These are phyloP conservation scores for Drosophila grimshawi DNA, from an alignment of 1,140 invertebrate genomes.

Conservation along the genomic window DNA sequence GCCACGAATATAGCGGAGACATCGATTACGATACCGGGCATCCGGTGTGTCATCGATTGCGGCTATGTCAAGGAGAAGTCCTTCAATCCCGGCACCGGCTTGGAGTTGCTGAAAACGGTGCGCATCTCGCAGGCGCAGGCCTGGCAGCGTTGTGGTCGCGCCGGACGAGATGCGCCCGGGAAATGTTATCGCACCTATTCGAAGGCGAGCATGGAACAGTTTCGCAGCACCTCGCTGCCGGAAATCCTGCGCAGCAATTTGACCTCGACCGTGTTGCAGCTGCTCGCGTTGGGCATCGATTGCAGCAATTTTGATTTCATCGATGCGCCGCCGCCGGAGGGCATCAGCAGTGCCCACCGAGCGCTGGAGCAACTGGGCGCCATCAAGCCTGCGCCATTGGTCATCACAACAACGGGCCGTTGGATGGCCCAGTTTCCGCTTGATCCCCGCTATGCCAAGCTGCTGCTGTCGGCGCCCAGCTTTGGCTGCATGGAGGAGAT, in stretches of 20 bases:
- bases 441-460: slow-evolving; percentile 95
- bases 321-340: slow-evolving; percentile 92
- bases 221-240: slow-evolving; percentile 90
- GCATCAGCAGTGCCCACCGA: slow-evolving; percentile 88
- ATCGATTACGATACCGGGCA: slow-evolving; percentile 97
- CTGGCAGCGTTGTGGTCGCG: slow-evolving; percentile 95
- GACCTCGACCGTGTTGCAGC: slow-evolving; percentile 85
- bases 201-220: slow-evolving; percentile 86
- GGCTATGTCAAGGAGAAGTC: slow-evolving; percentile 95
- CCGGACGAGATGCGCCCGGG: slow-evolving; percentile 93
- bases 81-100: slow-evolving; percentile 92
- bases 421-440: slow-evolving; percentile 96
- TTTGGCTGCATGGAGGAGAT: slow-evolving; percentile 93
- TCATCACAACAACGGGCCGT: slow-evolving; percentile 91
- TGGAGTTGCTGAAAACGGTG: slow-evolving; percentile 93
- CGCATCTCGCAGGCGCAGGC: slow-evolving; percentile 96
- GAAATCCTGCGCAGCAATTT: slow-evolving; percentile 91
- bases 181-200: slow-evolving; percentile 94
- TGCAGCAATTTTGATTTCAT: slow-evolving; percentile 95
- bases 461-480: slow-evolving; percentile 91
- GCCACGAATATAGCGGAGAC: slow-evolving; percentile 99
- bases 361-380: slow-evolving; percentile 91
- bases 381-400: slow-evolving; percentile 85
- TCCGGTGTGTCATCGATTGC: slow-evolving; percentile 97
- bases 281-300: slow-evolving; percentile 93